phyloP scores from a whole-genome alignment of 64 coral and sea anemone species.

The Stichodactyla mertensii region DNA sequence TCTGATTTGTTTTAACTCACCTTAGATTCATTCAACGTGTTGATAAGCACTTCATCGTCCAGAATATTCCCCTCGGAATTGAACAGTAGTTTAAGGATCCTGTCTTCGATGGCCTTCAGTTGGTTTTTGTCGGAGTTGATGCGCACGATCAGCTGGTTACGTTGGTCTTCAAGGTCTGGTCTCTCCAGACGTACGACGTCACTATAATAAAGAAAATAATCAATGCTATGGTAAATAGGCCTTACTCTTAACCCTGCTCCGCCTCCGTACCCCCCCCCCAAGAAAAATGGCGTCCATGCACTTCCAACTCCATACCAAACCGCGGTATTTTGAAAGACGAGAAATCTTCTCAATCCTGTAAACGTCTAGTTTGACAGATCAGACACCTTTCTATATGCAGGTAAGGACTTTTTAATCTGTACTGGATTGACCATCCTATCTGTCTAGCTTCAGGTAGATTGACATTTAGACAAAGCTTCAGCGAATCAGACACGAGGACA shows the following conservation, averaged over 20 bases:
- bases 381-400: too few relatives aligned
- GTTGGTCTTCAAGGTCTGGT: slow-evolving; percentile 94
- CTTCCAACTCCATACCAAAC: too few relatives aligned
- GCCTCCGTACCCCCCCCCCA: not conserved
- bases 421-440: too few relatives aligned
- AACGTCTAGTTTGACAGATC: too few relatives aligned
- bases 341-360: too few relatives aligned
- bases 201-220: slow-evolving; percentile 26
- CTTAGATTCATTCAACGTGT: slow-evolving; percentile 98
- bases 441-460: too few relatives aligned
- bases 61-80: slow-evolving; percentile 96
- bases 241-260: not conserved
- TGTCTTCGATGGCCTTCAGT: slow-evolving; percentile 95
- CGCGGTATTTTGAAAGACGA: too few relatives aligned
- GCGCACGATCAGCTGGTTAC: slow-evolving; percentile 91
- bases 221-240: not conserved
- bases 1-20: slow-evolving; percentile 1
- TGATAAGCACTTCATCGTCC: slow-evolving; percentile 95
- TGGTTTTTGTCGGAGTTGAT: slow-evolving; percentile 99
- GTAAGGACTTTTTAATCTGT: too few relatives aligned
- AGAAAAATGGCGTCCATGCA: too few relatives aligned
- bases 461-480: too few relatives aligned
- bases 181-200: slow-evolving; percentile 93
- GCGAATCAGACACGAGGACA: too few relatives aligned
- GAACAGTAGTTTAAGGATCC: slow-evolving; percentile 93